Evolutionary conservation across 2,113 vertebrate species (phyloP).

Genomic region (Mystacornis crossleyi): DNA sequence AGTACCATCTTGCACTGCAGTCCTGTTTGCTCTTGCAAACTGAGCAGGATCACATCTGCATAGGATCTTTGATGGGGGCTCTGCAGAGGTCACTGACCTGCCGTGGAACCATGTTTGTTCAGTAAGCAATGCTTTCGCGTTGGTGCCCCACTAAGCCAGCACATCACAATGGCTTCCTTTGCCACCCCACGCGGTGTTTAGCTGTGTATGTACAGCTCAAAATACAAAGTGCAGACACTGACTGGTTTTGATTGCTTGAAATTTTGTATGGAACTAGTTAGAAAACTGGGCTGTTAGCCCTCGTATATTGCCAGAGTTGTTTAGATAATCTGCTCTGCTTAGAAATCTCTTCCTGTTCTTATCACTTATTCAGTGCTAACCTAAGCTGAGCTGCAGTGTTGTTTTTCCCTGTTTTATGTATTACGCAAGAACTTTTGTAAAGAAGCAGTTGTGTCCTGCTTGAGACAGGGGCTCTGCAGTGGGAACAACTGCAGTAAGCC

Average conservation of each 20-base stretch:
- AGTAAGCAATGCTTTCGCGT: background rate
- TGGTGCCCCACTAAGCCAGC: background rate
- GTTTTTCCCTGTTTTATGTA: background rate
- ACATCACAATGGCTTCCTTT: background rate
- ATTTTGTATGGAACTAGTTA: constrained; percentile 7
- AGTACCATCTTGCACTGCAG: background rate
- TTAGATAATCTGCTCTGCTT: background rate
- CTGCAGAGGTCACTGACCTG: background rate
- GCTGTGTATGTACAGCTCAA: background rate
- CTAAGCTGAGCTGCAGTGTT: background rate
- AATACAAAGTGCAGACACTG: background rate
- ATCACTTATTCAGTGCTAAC: background rate
- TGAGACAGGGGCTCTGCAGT: background rate
- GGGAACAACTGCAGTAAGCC: background rate
- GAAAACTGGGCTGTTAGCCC: background rate
- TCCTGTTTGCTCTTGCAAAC: constrained; percentile 26
- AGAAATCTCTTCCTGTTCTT: constrained; percentile 12
- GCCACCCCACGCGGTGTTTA: background rate
- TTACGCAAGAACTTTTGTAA: background rate
- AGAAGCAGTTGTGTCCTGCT: background rate
- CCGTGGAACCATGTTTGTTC: background rate
- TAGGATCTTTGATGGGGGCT: background rate
- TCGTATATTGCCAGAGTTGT: background rate
- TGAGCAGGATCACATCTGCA: background rate
- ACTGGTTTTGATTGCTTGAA: background rate